Conservation (phyloP, 2,888 invertebrate genomes). For the Chalcosyrphus nemorum region DNA sequence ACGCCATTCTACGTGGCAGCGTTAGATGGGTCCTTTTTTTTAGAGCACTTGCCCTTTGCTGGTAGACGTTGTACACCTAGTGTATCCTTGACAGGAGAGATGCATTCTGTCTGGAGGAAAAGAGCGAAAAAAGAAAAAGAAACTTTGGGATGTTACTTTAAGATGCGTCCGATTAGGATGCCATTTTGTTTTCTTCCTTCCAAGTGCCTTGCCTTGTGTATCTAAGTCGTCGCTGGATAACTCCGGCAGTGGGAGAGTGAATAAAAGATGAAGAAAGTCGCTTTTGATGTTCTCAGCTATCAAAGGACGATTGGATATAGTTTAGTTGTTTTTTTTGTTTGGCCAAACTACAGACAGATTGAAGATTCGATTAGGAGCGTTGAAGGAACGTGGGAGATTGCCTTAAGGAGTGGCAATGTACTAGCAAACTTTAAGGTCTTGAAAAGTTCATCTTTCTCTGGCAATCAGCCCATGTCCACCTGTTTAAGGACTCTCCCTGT, state of each 20-base stretch:
- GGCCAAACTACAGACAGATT: slow-evolving; percentile 20
- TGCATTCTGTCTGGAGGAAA: slow-evolving; percentile 38
- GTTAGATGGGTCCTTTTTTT: not conserved
- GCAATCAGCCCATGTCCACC: too few species aligned
- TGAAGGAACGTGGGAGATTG: not conserved
- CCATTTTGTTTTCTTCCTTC: slow-evolving; percentile 61
- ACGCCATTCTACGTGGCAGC: slow-evolving; percentile 30
- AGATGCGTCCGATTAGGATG: slow-evolving; percentile 49
- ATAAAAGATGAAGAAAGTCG: slow-evolving; percentile 6
- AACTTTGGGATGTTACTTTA: slow-evolving; percentile 36
- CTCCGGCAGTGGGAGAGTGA: not conserved
- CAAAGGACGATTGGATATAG: not conserved
- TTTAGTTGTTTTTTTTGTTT: not conserved
- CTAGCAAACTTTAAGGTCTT: too few species aligned
- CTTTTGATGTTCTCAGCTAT: slow-evolving; percentile 14
- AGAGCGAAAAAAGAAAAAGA: slow-evolving; percentile 25
- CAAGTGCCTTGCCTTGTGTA: slow-evolving; percentile 2
- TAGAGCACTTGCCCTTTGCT: slow-evolving; percentile 2
- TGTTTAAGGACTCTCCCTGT: too few species aligned
- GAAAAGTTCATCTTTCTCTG: too few species aligned
- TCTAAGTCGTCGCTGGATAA: not conserved
- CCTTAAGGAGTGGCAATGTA: not conserved
- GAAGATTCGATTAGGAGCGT: slow-evolving; percentile 19
- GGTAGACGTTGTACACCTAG: slow-evolving; percentile 19
- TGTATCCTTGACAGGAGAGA: slow-evolving; percentile 3